Evolutionary conservation across 2,888 invertebrate species (phyloP), one percentile per base, ranked within the genome.

Genomic region (Heliothis peltigera): DNA sequence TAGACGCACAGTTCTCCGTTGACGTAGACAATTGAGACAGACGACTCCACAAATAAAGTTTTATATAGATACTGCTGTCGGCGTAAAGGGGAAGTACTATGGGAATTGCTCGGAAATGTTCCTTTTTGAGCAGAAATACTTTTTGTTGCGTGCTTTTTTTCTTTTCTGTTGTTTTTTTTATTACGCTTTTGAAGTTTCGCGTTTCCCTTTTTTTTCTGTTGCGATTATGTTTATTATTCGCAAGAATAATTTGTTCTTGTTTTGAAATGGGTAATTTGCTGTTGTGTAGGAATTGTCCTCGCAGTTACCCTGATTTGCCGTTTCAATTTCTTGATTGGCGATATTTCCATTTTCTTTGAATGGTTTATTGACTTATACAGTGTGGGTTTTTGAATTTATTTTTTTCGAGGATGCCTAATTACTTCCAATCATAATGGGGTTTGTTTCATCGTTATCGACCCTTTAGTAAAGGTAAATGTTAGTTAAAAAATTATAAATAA

Each of bases 1-100:
- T 87, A 87, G 86, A 66, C 52, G 56, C 51, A 51, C 54, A 42
- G 63, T 64, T 64, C 64, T 65, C 67, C 60, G 80, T 58, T 73
- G 79, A 77, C 62, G 70, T 74, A 78, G 84, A 82, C 84, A 83
- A 82, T 79, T 79, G 80, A 77, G 80, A 80, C 84, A 79, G 84
- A 84, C 84, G 80, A 77, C 70, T 76, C 71, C 75, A 83, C 84
- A 84, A 87, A 86, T 85, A 87, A 86, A 85, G 64, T 74, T 78
- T 83, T 81, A 77, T 79, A 78, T 80, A 79, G 76, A 80, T 78
- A 73, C 74, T 52, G 79, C 75, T 76, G 77, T 4, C 76, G 76
- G 76, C 74, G 77, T 83, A 80, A 81, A 84, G 82, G 81, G 75
- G 81, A 77, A 77, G 81, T 70, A 67, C 72, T 69, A 66, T 65